Base-by-base conservation (phyloP, 2,797 vertebrate species). In the Rallus crepitans region DNA sequence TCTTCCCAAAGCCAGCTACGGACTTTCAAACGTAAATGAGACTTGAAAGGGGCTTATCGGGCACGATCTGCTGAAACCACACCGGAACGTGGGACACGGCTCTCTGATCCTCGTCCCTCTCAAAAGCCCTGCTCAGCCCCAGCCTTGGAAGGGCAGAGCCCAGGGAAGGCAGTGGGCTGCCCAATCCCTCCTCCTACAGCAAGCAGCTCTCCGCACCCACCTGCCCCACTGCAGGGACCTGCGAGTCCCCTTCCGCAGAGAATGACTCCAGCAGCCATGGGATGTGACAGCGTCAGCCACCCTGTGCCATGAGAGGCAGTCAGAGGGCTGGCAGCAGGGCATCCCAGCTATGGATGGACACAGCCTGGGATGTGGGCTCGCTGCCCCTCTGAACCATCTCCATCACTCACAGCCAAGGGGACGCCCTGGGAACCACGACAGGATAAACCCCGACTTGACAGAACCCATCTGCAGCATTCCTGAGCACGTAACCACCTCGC, bases 11-110 rank as follows among this genome's bases (percentile, higher is more conserved):
- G 98, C 99, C 98, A 98, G 98, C 98, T 98, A 97, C 97, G 98
- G 98, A 99, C 98, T 99, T 99, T 98, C 98, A 98, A 98, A 99
- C 99, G 98, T 98, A 99, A 99, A 99, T 97, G 97, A 98, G 98
- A 99, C 98, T 99, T 99, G 98, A 98, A 98, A 98, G 98, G 92
- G 93, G 98, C 99, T 99, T 99, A 99, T 99, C 98, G 65, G 98
- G 98, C 96, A 96, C 98, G 98, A 98, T 98, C 98, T 98, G 98
- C 99, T 98, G 98, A 97, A 97, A 71, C 82, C 48, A 91, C 94
- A 60, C 48, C 28, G 9, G 39, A 71, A 84, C 45, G 35, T 3
- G 61, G 94, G 83, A 79, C 76, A 83, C 92, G 85, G 86, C 80
- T 77, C 79, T 88, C 83, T 83, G 89, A 88, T 88, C 76, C 64